These are phyloP conservation scores for Marasmarcha lunaedactyla DNA, from an alignment of 2,888 invertebrate species.

Conservation along the genomic window DNA sequence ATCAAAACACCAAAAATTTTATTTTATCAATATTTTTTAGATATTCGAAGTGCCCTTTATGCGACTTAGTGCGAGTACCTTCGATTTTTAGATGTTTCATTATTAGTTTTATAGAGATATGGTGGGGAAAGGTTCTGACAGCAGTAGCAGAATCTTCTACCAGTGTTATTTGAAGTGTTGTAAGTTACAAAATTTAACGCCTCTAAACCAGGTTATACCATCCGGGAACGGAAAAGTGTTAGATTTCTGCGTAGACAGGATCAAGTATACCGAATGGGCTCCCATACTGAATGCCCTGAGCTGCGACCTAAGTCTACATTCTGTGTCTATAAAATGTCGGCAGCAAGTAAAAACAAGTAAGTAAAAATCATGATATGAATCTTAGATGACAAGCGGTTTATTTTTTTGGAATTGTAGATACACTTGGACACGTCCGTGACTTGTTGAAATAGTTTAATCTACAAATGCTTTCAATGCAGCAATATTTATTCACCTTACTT, in stretches of 20 bases:
- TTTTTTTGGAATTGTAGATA: not conserved
- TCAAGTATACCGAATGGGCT: slow-evolving; percentile 82
- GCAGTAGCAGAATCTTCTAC: slow-evolving; percentile 53
- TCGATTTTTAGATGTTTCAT: slow-evolving; percentile 29
- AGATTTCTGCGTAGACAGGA: slow-evolving; percentile 81
- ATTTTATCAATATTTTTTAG: slow-evolving; percentile 24
- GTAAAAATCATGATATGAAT: slow-evolving; percentile 3
- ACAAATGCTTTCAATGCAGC: too few species aligned
- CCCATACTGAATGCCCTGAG: slow-evolving; percentile 79
- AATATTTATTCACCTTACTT: slow-evolving; percentile 9
- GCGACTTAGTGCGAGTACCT: slow-evolving; percentile 17
- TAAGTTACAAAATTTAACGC: slow-evolving; percentile 57
- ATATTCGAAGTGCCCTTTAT: slow-evolving; percentile 18
- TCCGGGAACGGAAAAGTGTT: slow-evolving; percentile 62
- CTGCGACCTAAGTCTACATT: slow-evolving; percentile 78
- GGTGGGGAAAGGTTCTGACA: slow-evolving; percentile 53
- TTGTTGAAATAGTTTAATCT: too few species aligned
- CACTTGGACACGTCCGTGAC: too few species aligned
- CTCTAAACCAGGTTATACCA: slow-evolving; percentile 45
- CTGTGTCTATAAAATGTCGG: slow-evolving; percentile 75
- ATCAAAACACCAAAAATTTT: slow-evolving; percentile 29
- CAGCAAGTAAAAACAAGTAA: slow-evolving; percentile 56
- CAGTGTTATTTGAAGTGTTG: slow-evolving; percentile 64
- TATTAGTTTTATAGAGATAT: slow-evolving; percentile 28
- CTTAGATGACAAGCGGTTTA: not conserved